Evolutionary conservation across 2,797 vertebrate genomes (phyloP), one percentile per base, ranked within the genome.

Genomic region (Neosilurus hyrtlii): DNA sequence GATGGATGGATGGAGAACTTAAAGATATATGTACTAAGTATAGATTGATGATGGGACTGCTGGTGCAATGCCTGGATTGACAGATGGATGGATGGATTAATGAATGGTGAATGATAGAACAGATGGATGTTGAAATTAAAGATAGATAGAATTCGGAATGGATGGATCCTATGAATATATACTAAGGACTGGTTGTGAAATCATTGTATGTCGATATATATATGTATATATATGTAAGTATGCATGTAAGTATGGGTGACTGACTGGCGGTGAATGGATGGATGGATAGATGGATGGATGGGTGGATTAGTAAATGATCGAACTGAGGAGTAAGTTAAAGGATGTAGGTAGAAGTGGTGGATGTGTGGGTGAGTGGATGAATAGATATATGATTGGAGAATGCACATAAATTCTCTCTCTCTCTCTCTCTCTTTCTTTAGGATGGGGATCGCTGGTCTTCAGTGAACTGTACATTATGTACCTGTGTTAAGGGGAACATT

Each of bases 401-500:
- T 59, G 8, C 20, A 57, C 18, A 75, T 59, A 9, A 75, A 37
- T 10, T 18, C 66, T 68, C 66, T 16, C n/a, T 72, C 43, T 71
- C 70, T 43, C 5, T 57, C 14, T 67, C n/a, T 81, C 9, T 80
- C 16, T 51, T 22, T n/a, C 18, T 73, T 6, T 37, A 81, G 98
- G 97, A 99, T 86, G 97, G 97, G 79, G 97, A 99, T 93, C 97
- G 96, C 94, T 99, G 98, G 98, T 97, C 98, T 0, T 97, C 96
- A 0, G 92, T 96, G 26, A 99, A 99, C 94, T 99, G 98, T 85
- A 95, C 96, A 61, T 96, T 99, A 85, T 99, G 98, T 86, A 95
- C 96, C 82, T 99, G 98, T 85, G 91, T 95, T 61, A 96, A 95
- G 91, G 97, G 97, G 90, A 95, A 83, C 89, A 93, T 94, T 0